Conservation (phyloP, 2,797 vertebrate species). For the Oceanodroma leucorhoa region DNA sequence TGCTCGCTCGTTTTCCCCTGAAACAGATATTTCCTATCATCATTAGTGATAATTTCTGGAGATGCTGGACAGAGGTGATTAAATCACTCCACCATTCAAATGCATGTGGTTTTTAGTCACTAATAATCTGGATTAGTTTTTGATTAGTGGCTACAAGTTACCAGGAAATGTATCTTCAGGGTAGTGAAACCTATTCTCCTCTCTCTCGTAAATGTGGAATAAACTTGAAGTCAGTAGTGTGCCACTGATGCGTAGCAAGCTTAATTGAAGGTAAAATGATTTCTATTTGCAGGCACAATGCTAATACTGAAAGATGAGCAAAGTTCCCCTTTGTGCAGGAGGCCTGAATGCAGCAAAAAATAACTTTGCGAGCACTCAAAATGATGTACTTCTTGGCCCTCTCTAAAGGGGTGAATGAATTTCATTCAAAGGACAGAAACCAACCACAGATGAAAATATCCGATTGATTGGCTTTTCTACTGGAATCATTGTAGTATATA, state of each 20-base stretch:
- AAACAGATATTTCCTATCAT: not conserved
- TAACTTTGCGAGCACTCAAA: not conserved
- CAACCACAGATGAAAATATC: not conserved
- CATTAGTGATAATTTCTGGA: not conserved
- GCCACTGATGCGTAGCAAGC: not conserved
- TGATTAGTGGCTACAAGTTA: not conserved
- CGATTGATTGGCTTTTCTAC: not conserved
- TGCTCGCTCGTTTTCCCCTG: fast-evolving
- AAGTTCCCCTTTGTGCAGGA: conserved; percentile 24
- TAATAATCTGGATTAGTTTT: not conserved
- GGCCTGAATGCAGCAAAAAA: not conserved
- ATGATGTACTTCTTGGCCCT: not conserved
- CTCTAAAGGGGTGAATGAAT: not conserved
- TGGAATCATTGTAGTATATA: not conserved
- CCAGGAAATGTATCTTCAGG: not conserved
- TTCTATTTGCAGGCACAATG: conserved; percentile 26
- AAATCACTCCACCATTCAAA: not conserved
- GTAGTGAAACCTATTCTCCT: not conserved
- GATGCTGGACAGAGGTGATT: not conserved
- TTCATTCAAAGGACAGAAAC: not conserved
- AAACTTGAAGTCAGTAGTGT: not conserved
- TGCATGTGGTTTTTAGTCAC: not conserved
- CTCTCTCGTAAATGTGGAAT: not conserved
- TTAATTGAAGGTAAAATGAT: conserved; percentile 8
- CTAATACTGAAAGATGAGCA: conserved; percentile 45